Percentiles rank a stretch among this genome's conserved stretches.
Evolutionary conservation across 2,888 invertebrate genomes (phyloP).

Genomic region (Protonemura montana): DNA sequence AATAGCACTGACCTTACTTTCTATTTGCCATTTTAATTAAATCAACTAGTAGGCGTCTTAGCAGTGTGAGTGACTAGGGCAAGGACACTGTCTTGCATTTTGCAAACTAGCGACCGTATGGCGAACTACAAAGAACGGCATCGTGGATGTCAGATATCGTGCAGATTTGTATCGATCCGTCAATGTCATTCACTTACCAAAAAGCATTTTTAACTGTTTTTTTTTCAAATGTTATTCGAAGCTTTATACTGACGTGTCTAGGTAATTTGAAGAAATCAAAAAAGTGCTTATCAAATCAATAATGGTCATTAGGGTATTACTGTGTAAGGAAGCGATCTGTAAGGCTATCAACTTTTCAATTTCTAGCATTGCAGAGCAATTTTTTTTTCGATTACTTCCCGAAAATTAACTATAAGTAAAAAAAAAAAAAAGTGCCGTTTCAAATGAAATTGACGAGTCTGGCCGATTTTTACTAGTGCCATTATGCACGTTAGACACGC

Average conservation of each 20-base stretch:
- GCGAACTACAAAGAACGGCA: no score
- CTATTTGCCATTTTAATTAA: slow-evolving; percentile 20
- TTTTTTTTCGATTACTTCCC: background rate
- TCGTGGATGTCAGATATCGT: slow-evolving; percentile 2
- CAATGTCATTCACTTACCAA: slow-evolving; percentile 16
- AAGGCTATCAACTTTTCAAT: background rate
- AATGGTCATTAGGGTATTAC: background rate
- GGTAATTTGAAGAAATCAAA: background rate
- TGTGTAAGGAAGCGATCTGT: background rate
- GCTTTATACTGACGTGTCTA: no score
- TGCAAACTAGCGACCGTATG: no score
- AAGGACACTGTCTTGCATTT: slow-evolving; percentile 20
- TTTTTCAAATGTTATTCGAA: background rate
- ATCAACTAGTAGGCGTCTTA: slow-evolving; percentile 22
- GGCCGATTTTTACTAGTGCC: background rate
- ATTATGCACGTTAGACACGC: background rate
- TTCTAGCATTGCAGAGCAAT: background rate
- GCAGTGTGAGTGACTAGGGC: slow-evolving; percentile 21
- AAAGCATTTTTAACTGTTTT: background rate
- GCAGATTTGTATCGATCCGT: slow-evolving; percentile 2
- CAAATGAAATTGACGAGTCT: background rate
- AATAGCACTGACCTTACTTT: slow-evolving; percentile 37
- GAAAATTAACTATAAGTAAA: no score
- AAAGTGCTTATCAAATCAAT: background rate
- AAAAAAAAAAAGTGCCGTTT: background rate